These are phyloP conservation scores for Merodon equestris DNA, from an alignment of 2,888 invertebrate species.

Conservation along the genomic window DNA sequence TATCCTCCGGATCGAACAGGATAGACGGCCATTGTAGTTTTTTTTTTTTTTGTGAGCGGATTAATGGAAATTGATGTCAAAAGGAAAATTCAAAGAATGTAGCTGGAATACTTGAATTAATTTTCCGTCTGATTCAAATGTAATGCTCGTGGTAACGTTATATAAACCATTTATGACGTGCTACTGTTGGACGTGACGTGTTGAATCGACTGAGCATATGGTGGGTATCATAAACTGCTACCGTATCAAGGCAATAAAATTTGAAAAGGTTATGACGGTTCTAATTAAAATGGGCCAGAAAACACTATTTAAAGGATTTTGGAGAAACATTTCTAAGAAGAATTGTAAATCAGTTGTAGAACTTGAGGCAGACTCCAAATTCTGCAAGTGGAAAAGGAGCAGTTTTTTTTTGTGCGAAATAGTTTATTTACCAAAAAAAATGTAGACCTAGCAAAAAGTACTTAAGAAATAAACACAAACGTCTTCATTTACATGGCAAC, in stretches of 20 bases:
- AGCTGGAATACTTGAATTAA: neutral
- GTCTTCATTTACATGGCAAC: too few relatives aligned
- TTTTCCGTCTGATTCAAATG: neutral
- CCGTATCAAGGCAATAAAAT: slow-evolving; percentile 38
- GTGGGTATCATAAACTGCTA: slow-evolving; percentile 37
- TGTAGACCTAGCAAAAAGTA: too few relatives aligned
- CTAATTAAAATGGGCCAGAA: slow-evolving; percentile 44
- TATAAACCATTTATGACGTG: neutral
- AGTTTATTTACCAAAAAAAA: too few relatives aligned
- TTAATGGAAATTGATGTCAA: too few relatives aligned
- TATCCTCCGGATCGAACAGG: neutral
- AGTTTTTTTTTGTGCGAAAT: too few relatives aligned
- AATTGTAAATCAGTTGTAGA: too few relatives aligned
- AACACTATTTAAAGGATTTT: too few relatives aligned
- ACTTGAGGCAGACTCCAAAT: too few relatives aligned
- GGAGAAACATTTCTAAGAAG: too few relatives aligned
- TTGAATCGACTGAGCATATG: slow-evolving; percentile 16
- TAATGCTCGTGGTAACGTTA: neutral
- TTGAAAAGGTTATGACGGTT: slow-evolving; percentile 5
- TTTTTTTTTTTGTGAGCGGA: too few relatives aligned
- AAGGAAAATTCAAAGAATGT: neutral
- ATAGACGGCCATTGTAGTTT: slow-evolving; percentile 38
- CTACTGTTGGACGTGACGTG: slow-evolving; percentile 36
- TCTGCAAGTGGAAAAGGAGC: too few relatives aligned
- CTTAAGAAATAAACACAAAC: too few relatives aligned